Conservation (phyloP, 2,113 vertebrate species). For the Lucifuga dentata region DNA sequence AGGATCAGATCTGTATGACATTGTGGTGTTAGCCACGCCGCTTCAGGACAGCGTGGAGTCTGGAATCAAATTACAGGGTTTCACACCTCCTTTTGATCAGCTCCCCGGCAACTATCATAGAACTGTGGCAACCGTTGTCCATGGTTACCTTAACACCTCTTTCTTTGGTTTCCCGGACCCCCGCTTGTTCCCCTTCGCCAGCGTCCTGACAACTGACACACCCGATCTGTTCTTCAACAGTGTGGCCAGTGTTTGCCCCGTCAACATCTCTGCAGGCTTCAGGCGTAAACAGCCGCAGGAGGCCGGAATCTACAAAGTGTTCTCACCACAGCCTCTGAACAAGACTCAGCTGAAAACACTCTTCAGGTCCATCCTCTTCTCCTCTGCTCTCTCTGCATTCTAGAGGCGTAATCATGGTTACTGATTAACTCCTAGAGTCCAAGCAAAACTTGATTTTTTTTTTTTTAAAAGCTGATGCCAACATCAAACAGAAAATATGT, state of each 20-base stretch:
- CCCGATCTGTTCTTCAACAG: slow-evolving; percentile 90
- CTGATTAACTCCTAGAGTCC: too few relatives aligned
- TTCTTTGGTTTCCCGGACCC: slow-evolving; percentile 95
- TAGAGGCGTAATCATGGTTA: background rate
- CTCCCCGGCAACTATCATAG: slow-evolving; percentile 87
- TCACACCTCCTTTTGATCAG: slow-evolving; percentile 81
- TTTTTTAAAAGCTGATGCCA: too few relatives aligned
- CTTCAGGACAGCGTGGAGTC: slow-evolving; percentile 83
- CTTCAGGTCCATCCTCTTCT: slow-evolving; percentile 82
- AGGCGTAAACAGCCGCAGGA: slow-evolving; percentile 95
- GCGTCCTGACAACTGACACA: slow-evolving; percentile 90
- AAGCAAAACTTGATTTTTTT: too few relatives aligned
- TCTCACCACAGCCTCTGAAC: slow-evolving; percentile 87
- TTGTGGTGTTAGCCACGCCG: slow-evolving; percentile 91
- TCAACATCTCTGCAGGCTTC: slow-evolving; percentile 90
- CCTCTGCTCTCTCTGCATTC: background rate
- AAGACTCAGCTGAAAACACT: slow-evolving; percentile 93
- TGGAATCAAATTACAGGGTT: slow-evolving; percentile 88
- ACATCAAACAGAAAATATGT: too few relatives aligned
- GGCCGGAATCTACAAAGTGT: slow-evolving; percentile 93
- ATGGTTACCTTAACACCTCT: slow-evolving; percentile 97
- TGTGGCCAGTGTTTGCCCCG: slow-evolving; percentile 91
- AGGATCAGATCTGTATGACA: slow-evolving; percentile 87
- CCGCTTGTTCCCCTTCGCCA: slow-evolving; percentile 94
- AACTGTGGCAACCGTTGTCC: slow-evolving; percentile 90